Percentiles rank a stretch among this genome's conserved stretches.
Conservation (phyloP, 2,797 vertebrate species). For the Gobionotothen gibberifrons region DNA sequence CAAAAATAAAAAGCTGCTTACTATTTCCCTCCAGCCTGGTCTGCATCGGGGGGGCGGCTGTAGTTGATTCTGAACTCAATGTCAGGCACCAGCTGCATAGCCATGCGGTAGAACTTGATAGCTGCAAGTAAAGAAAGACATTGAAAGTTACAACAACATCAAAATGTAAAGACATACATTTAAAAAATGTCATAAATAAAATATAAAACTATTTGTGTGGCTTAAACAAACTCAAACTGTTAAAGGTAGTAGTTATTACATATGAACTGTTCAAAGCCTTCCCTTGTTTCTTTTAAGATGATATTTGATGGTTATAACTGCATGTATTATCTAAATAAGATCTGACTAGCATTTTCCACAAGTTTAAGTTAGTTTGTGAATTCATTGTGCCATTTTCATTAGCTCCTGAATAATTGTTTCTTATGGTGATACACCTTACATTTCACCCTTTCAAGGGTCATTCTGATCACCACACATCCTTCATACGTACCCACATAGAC, state of each 20-base stretch:
- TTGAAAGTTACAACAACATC: slow-evolving; percentile 25
- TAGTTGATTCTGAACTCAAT: slow-evolving; percentile 99
- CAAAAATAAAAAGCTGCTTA: slow-evolving; percentile 72
- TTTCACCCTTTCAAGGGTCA: background rate
- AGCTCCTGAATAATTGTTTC: background rate
- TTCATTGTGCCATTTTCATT: background rate
- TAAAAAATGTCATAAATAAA: background rate
- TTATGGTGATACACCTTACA: background rate
- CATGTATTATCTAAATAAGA: background rate
- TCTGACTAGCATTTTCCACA: background rate
- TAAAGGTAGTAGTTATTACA: background rate
- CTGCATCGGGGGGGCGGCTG: slow-evolving; percentile 90
- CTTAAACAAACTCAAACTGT: background rate
- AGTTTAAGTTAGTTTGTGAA: background rate
- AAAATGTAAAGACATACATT: background rate
- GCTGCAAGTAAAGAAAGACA: slow-evolving; percentile 86
- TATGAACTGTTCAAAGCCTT: background rate
- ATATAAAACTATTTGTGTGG: background rate
- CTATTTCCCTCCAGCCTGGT: slow-evolving; percentile 89
- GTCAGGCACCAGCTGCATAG: slow-evolving; percentile 98
- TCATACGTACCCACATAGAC: slow-evolving; percentile 92
- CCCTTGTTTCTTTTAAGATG: background rate
- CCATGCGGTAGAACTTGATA: slow-evolving; percentile 98
- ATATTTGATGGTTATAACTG: background rate
- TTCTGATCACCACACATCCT: background rate